phyloP scores from a whole-genome alignment of 2,888 invertebrate species.

The Stegophylla sp. region DNA sequence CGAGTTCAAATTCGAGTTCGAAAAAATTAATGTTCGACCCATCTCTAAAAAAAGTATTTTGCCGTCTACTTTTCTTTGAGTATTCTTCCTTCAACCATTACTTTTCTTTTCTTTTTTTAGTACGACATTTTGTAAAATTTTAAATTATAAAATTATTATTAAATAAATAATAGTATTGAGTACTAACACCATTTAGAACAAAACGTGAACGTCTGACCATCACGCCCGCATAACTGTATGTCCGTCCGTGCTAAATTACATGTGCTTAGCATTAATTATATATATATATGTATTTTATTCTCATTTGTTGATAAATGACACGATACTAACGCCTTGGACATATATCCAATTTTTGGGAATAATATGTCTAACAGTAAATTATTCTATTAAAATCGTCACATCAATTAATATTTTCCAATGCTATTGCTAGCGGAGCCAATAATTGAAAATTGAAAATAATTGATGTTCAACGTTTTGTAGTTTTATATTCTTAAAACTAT shows the following conservation, averaged over 20 bases:
- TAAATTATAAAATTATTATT: not conserved
- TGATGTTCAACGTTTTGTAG: no score
- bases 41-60: conserved; percentile 45
- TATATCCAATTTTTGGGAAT: conserved; percentile 23
- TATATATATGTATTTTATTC: not conserved
- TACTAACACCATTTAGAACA: conserved; percentile 18
- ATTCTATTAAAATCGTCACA: conserved; percentile 2
- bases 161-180: conserved; percentile 2
- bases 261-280: conserved; percentile 13
- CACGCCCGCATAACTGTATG: not conserved
- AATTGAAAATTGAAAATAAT: no score
- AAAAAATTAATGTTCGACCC: no score
- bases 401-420: no score
- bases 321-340: conserved; percentile 8
- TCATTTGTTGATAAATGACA: not conserved
- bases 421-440: no score
- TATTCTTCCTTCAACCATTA: conserved; percentile 12
- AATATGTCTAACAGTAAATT: not conserved
- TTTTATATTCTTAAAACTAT: conserved; percentile 2
- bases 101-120: conserved; percentile 30
- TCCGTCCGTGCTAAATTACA: not conserved
- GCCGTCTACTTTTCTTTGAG: conserved; percentile 42
- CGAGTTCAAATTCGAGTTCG: no score
- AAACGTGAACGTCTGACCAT: conserved; percentile 1
- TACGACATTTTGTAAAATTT: not conserved